Evolutionary conservation across 1,140 invertebrate species (phyloP).

Genomic region (Rhagoletis zephyria): DNA sequence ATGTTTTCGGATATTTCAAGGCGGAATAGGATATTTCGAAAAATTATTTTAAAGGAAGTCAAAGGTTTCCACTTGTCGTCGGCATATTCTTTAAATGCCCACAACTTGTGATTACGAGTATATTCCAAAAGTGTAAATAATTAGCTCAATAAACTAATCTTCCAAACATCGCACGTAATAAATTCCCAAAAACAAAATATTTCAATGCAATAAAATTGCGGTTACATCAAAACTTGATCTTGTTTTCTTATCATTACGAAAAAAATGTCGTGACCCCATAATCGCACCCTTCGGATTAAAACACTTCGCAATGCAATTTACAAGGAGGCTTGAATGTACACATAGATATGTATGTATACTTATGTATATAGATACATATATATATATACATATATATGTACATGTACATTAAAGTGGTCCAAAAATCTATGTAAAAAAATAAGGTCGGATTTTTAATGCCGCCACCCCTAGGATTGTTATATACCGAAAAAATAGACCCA

Average conservation of each 20-base stretch:
- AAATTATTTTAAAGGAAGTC: too few species aligned
- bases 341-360: neutral
- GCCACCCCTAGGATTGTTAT: too few species aligned
- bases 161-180: neutral
- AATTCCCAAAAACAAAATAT: neutral
- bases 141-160: neutral
- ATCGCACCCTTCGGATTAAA: slow-evolving; percentile 9
- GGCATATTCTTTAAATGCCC: too few species aligned
- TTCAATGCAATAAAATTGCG: neutral
- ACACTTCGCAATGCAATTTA: neutral
- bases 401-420: too few species aligned
- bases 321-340: neutral
- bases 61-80: too few species aligned
- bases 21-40: too few species aligned
- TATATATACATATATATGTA: neutral
- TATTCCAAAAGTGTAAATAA: neutral
- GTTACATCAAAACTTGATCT: slow-evolving; percentile 10
- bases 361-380: neutral
- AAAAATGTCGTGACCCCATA: slow-evolving; percentile 31
- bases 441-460: too few species aligned
- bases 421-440: too few species aligned
- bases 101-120: neutral
- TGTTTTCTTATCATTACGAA: neutral
- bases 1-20: too few species aligned
- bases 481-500: too few species aligned